A percentile compares a stretch with the other conserved stretches of the same genome.
Evolutionary conservation across 1,140 invertebrate genomes (phyloP).

Genomic region (Aethina tumida): DNA sequence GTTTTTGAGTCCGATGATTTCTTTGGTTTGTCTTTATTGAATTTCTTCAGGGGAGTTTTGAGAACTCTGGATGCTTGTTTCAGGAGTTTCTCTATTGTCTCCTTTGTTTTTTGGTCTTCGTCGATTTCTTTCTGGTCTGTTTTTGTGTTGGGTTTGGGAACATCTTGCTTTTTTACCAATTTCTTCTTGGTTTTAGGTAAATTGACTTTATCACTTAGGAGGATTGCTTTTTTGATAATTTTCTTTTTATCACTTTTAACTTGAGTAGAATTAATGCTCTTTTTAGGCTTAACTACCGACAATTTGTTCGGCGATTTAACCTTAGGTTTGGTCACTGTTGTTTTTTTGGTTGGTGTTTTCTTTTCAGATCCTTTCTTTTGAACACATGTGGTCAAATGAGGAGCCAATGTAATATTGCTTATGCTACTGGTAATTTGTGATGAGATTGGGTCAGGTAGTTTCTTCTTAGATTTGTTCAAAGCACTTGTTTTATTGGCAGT

Average conservation of each 20-base stretch:
- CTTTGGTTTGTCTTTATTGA: conserved; percentile 28
- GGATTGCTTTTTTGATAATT: conserved; percentile 3
- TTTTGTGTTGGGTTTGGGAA: neutral
- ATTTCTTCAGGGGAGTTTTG: conserved; percentile 29
- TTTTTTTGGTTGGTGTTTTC: conserved; percentile 7
- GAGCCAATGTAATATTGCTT: conserved; percentile 1
- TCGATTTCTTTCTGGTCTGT: neutral
- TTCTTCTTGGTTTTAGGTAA: conserved; percentile 1
- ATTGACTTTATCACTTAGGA: neutral
- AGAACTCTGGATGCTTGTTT: conserved; percentile 16
- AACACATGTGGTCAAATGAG: neutral
- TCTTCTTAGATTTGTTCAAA: conserved; percentile 8
- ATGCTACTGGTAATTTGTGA: conserved; percentile 1
- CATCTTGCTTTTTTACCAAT: neutral
- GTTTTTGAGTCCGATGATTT: conserved; percentile 6
- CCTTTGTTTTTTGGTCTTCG: conserved; percentile 13
- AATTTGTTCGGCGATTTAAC: no score
- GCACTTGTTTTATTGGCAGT: conserved; percentile 19
- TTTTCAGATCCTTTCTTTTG: conserved; percentile 11
- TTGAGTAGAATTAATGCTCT: no score
- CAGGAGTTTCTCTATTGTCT: conserved; percentile 17
- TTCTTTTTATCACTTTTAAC: conserved; percentile 5
- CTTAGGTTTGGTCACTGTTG: conserved; percentile 5
- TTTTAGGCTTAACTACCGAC: no score
- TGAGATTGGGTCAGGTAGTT: neutral